Base-by-base conservation (phyloP, 2,797 vertebrate species). In the Mus caroli region DNA sequence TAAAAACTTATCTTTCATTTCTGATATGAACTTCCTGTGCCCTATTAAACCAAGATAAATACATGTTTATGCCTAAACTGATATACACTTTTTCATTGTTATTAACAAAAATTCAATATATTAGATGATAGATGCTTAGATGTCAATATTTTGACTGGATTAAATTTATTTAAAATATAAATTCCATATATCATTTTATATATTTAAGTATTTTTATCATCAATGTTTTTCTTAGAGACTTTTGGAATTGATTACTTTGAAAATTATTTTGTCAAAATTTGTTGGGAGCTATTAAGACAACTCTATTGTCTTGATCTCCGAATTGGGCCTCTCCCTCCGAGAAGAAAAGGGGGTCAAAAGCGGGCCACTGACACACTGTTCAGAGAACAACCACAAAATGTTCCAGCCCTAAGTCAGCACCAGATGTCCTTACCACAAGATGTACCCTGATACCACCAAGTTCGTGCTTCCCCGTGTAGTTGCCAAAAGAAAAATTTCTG, bases 101-200 rank as follows among this genome's bases (percentile, higher is more conserved):
- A 43, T 40, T 60, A 94, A 83, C 52, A 91, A 84, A 88, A 5
- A 24, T 71, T 14, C 10, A 52, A 50, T 75, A 15, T 43, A 75
- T 84, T 60, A 84, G 28, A 56, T 62, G 34, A 92, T 52, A 87
- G 52, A 40, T 77, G 9, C 26, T 64, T 91, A 80, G 43, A 87
- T 54, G 28, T 62, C 17, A 84, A 84, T 84, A 54, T 40, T 88
- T 22, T 76, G 62, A 82, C 5, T 62, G 9, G 8, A 37, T 79
- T 34, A 14, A 90, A 83, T 54, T 0, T 84, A 50, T 94, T 97
- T 95, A 80, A 94, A 62, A 88, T 77, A 71, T 56, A 85, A 69
- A 76, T 80, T 84, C 3, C 71, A 6, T 91, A 1, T 80, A 26
- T 82, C 77, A 28, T 85, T 75, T 20, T 19, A 50, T 56, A 28